Conservation (phyloP, 1,140 invertebrate species). For the Sitodiplosis mosellana region DNA sequence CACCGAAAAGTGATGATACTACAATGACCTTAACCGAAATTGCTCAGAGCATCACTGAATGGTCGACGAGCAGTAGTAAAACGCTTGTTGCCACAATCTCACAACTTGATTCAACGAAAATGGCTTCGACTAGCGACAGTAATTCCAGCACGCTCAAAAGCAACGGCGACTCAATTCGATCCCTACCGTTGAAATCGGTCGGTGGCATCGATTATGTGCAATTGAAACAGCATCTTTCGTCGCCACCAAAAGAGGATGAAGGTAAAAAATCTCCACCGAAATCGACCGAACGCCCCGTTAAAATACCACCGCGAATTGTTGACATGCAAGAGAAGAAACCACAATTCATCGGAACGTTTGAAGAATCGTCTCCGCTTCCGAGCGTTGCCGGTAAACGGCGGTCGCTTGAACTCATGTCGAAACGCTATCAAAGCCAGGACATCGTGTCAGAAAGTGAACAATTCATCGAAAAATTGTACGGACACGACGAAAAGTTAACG, state of each 20-base stretch:
- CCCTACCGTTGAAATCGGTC: neutral
- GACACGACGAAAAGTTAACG: slow-evolving; percentile 36
- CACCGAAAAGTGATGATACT: slow-evolving; percentile 32
- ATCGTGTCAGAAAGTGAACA: slow-evolving; percentile 23
- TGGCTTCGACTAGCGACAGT: neutral
- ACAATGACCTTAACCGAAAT: slow-evolving; percentile 31
- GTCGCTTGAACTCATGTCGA: slow-evolving; percentile 24
- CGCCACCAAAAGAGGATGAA: slow-evolving; percentile 10
- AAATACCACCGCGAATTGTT: slow-evolving; percentile 19
- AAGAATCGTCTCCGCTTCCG: neutral
- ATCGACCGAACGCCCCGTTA: slow-evolving; percentile 26
- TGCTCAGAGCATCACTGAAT: slow-evolving; percentile 38
- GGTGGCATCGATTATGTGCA: slow-evolving; percentile 18
- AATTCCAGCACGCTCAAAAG: neutral
- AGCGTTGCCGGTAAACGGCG: slow-evolving; percentile 16
- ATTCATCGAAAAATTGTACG: slow-evolving; percentile 29
- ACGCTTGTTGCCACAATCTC: slow-evolving; percentile 32
- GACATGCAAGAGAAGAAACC: neutral
- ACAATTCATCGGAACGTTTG: neutral
- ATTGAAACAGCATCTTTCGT: slow-evolving; percentile 12
- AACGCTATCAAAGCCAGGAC: slow-evolving; percentile 36
- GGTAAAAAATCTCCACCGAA: slow-evolving; percentile 12
- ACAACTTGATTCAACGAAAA: slow-evolving; percentile 6
- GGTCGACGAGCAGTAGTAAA: slow-evolving; percentile 38
- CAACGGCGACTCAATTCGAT: no score